A percentile compares a stretch with the other conserved stretches of the same genome.
These are phyloP conservation scores for Tortricodes alternella DNA, from an alignment of 2,888 invertebrate species.

Conservation along the genomic window DNA sequence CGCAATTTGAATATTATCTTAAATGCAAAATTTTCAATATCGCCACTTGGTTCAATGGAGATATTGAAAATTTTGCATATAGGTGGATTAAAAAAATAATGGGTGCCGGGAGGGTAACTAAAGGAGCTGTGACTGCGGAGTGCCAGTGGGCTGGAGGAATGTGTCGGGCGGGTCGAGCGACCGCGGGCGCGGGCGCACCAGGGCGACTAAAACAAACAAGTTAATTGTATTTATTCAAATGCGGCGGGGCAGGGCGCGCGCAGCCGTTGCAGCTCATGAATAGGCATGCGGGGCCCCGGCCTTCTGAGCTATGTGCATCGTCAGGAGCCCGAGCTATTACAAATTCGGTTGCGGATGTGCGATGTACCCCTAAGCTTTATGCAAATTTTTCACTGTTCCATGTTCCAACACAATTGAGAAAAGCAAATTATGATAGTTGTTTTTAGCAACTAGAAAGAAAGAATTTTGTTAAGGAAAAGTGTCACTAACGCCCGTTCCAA, in stretches of 20 bases:
- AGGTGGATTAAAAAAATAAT: too few species aligned
- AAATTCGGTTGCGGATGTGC: slow-evolving; percentile 38
- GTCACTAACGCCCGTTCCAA: too few species aligned
- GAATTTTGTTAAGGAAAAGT: too few species aligned
- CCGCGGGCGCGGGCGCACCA: slow-evolving; percentile 58
- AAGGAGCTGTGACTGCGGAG: slow-evolving; percentile 9
- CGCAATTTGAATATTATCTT: slow-evolving; percentile 68
- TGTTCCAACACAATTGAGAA: slow-evolving; percentile 8
- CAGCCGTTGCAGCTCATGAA: slow-evolving; percentile 76
- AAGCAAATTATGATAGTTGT: background rate
- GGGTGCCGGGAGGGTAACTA: background rate
- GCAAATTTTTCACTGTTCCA: slow-evolving; percentile 35
- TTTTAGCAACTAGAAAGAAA: background rate
- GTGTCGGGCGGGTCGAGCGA: slow-evolving; percentile 55
- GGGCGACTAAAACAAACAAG: slow-evolving; percentile 79
- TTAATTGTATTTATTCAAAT: slow-evolving; percentile 83
- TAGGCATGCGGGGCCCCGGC: slow-evolving; percentile 65
- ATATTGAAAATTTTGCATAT: too few species aligned
- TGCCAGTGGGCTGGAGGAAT: slow-evolving; percentile 46
- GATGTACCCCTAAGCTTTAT: slow-evolving; percentile 38
- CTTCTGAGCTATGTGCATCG: slow-evolving; percentile 66
- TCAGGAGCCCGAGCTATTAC: slow-evolving; percentile 46
- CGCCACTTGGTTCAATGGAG: too few species aligned
- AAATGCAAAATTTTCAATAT: slow-evolving; percentile 61
- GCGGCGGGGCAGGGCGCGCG: slow-evolving; percentile 56